Percentiles rank a stretch among this genome's conserved stretches.
Evolutionary conservation across 2,797 vertebrate species (phyloP).

Genomic region (Sebastes jordani): DNA sequence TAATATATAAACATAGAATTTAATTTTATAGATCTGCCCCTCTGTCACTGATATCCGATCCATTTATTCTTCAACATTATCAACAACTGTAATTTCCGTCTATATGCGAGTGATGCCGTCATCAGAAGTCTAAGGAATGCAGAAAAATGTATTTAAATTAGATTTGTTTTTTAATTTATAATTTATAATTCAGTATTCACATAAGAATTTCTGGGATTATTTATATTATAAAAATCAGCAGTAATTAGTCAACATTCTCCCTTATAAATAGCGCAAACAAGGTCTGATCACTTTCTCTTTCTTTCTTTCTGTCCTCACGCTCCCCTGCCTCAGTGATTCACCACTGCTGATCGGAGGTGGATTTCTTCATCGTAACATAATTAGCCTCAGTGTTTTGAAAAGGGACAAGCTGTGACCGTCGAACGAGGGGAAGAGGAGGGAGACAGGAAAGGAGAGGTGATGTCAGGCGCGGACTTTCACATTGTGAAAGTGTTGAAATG

Average conservation of each 20-base stretch:
- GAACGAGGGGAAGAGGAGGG: slow-evolving; percentile 5
- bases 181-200: background rate
- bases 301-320: background rate
- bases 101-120: background rate
- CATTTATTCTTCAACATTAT: background rate
- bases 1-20: too few species aligned
- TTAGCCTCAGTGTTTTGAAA: slow-evolving; percentile 54
- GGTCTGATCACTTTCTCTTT: background rate
- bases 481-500: slow-evolving; percentile 43
- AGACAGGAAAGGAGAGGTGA: slow-evolving; percentile 49
- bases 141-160: background rate
- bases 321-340: background rate
- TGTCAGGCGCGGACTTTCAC: slow-evolving; percentile 39
- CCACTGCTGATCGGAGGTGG: background rate
- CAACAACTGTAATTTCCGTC: background rate
- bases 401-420: slow-evolving; percentile 36
- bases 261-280: background rate
- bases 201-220: background rate
- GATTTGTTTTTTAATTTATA: background rate
- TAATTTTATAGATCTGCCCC: fast-evolving
- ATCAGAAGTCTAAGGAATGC: background rate
- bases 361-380: slow-evolving; percentile 14
- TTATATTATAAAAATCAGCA: background rate
- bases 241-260: background rate
- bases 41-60: too few species aligned